Evolutionary conservation across 2,888 invertebrate species (phyloP).

Genomic region (Synergus gifuensis): DNA sequence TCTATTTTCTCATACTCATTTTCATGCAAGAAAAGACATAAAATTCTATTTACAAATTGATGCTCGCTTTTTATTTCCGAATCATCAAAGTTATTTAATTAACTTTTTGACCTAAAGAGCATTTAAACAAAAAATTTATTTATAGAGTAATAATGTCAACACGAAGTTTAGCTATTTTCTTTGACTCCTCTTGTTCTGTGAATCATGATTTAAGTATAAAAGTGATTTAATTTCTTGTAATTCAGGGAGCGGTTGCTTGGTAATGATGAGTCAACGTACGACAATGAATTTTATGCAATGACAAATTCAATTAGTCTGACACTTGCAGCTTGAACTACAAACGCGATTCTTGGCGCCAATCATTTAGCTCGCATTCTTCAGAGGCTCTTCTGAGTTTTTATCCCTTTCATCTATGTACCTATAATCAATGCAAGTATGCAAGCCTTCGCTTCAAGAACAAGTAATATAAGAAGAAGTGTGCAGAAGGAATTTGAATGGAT

Average conservation of each 20-base stretch:
- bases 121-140: not conserved
- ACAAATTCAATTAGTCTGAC: slow-evolving; percentile 15
- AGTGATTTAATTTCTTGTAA: not conserved
- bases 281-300: not conserved
- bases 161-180: too few relatives aligned
- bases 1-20: not conserved
- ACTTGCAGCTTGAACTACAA: not conserved
- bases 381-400: slow-evolving; percentile 1
- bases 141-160: not conserved
- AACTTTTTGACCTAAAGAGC: not conserved
- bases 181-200: too few relatives aligned
- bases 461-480: slow-evolving; percentile 23
- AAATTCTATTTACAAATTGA: slow-evolving; percentile 1
- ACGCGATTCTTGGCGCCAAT: not conserved
- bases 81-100: not conserved
- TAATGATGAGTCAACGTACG: not conserved
- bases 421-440: slow-evolving; percentile 34
- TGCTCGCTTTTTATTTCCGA: not conserved
- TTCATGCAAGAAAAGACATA: not conserved
- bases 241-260: not conserved
- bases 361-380: slow-evolving; percentile 25
- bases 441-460: slow-evolving; percentile 7
- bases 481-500: slow-evolving; percentile 6
- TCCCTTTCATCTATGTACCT: slow-evolving; percentile 14
- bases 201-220: not conserved